These are phyloP conservation scores for Smithornis capensis DNA, from an alignment of 2,113 vertebrate genomes.

Conservation along the genomic window DNA sequence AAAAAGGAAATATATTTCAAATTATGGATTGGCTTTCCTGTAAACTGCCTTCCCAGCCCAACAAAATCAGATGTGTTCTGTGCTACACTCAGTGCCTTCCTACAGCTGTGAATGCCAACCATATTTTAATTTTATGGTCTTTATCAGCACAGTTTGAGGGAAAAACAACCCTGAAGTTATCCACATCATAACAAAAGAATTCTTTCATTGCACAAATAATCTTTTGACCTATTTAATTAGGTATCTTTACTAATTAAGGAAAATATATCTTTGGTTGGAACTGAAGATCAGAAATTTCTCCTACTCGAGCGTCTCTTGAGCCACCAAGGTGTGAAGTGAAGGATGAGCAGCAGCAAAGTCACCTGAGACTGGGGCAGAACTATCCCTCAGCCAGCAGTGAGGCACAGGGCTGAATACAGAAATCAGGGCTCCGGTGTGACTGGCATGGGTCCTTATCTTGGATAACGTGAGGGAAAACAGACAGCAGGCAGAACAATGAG, in stretches of 20 bases:
- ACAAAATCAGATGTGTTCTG: not conserved
- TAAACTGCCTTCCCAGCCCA: not conserved
- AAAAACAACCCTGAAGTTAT: not conserved
- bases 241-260: not conserved
- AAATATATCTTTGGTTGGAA: not conserved
- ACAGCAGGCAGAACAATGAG: not conserved
- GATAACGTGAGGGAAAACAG: not conserved
- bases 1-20: not conserved
- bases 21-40: not conserved
- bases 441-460: not conserved
- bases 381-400: rapidly evolving
- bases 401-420: not conserved
- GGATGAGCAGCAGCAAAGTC: not conserved
- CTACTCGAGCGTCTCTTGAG: not conserved
- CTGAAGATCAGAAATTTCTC: not conserved
- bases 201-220: rapidly evolving
- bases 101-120: not conserved
- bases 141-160: not conserved
- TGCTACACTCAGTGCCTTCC: not conserved
- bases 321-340: not conserved
- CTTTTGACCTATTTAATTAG: not conserved
- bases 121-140: not conserved
- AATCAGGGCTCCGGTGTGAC: not conserved
- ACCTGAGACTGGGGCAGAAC: not conserved
- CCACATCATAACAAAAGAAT: not conserved